phyloP scores from a whole-genome alignment of 2,113 vertebrate species.

The Chloebia gouldiae region DNA sequence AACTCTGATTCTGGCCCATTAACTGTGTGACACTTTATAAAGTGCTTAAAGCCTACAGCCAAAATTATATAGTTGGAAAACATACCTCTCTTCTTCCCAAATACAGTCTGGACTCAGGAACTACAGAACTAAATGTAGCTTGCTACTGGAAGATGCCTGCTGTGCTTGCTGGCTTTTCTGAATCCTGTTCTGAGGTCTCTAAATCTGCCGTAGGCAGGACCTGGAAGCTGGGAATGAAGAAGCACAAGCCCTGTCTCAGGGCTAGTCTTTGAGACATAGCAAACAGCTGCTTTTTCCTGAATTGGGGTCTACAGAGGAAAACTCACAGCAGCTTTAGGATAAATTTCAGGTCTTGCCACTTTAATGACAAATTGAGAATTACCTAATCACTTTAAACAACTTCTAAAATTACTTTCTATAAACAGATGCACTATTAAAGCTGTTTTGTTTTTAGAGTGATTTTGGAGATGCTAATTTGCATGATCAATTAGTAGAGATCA shows the following conservation, averaged over 20 bases:
- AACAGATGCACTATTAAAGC: conserved; percentile 34
- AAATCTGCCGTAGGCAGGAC: neutral
- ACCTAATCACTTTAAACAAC: conserved; percentile 47
- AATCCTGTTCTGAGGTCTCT: neutral
- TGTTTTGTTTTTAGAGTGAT: conserved; percentile 57
- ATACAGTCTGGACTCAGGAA: neutral
- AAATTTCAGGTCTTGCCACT: neutral
- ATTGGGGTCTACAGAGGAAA: neutral
- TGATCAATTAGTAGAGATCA: conserved; percentile 28
- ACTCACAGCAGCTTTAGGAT: neutral
- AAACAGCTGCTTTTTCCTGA: neutral
- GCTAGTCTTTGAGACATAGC: neutral
- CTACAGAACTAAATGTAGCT: neutral
- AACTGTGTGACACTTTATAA: neutral
- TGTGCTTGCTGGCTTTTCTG: neutral
- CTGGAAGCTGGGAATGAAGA: neutral
- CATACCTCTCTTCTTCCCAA: neutral
- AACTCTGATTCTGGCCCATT: neutral
- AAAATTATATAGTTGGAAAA: neutral
- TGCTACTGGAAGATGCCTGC: neutral
- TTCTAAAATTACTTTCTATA: conserved; percentile 53
- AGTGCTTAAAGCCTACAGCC: neutral
- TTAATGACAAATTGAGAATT: conserved; percentile 31
- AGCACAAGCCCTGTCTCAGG: neutral
- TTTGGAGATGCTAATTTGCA: conserved; percentile 45